A percentile compares a stretch with the other conserved stretches of the same genome.
Conservation (phyloP, 2,888 invertebrate species). For the Trichopria drosophilae region DNA sequence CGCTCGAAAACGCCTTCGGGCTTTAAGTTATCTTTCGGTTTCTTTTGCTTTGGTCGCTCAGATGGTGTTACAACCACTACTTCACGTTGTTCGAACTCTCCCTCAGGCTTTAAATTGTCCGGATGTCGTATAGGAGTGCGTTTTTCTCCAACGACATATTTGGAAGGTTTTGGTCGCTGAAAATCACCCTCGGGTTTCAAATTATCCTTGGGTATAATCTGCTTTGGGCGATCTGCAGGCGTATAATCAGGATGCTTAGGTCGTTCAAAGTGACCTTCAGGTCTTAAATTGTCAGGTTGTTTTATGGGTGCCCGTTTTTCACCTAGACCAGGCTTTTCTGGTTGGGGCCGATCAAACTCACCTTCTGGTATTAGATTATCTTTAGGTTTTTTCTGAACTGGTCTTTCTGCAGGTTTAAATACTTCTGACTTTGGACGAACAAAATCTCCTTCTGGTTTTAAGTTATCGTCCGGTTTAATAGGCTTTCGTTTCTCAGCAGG, state of each 20-base stretch:
- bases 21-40: constrained; percentile 58
- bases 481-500: constrained; percentile 46
- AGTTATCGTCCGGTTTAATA: constrained; percentile 60
- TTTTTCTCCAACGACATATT: constrained; percentile 45
- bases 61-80: constrained; percentile 55
- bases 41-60: constrained; percentile 56
- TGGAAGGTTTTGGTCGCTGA: constrained; percentile 51
- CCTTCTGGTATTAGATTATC: constrained; percentile 61
- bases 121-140: constrained; percentile 54
- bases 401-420: constrained; percentile 56
- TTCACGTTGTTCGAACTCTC: constrained; percentile 52
- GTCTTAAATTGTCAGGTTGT: constrained; percentile 60
- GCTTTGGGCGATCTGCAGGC: constrained; percentile 55
- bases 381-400: constrained; percentile 59
- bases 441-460: constrained; percentile 62
- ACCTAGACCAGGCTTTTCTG: constrained; percentile 49
- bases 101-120: constrained; percentile 63
- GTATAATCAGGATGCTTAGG: constrained; percentile 55
- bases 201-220: constrained; percentile 48
- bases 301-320: constrained; percentile 52
- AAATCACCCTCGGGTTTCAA: constrained; percentile 63
- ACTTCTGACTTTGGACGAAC: constrained; percentile 53
- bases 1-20: constrained; percentile 61
- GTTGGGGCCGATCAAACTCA: constrained; percentile 52
- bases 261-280: constrained; percentile 62